phyloP scores from a whole-genome alignment of 2,888 invertebrate species.

The Harpagoxenus sublaevis region DNA sequence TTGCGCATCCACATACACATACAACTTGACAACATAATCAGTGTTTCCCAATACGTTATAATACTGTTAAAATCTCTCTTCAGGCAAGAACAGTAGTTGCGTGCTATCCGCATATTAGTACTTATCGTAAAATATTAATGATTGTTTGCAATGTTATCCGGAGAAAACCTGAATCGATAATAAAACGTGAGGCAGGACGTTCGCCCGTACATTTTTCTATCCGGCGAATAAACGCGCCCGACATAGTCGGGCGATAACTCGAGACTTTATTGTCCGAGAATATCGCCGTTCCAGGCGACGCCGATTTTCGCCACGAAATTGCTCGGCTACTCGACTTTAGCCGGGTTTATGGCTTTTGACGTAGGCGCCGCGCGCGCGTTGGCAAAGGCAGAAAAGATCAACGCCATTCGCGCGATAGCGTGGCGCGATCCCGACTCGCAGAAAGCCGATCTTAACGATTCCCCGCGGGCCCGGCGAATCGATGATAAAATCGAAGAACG shows the following conservation, averaged over 20 bases:
- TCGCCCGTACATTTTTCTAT: slow-evolving; percentile 10
- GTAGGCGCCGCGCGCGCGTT: slow-evolving; percentile 22
- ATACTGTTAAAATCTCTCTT: background rate
- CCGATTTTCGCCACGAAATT: slow-evolving; percentile 40
- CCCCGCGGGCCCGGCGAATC: slow-evolving; percentile 49
- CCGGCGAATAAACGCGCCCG: slow-evolving; percentile 5
- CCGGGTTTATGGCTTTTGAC: slow-evolving; percentile 29
- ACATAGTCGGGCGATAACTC: slow-evolving; percentile 17
- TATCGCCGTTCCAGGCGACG: slow-evolving; percentile 28
- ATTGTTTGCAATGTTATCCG: background rate
- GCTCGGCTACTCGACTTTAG: slow-evolving; percentile 48
- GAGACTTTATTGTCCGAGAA: slow-evolving; percentile 36
- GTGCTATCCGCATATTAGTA: background rate
- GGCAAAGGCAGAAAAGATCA: background rate
- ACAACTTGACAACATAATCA: background rate
- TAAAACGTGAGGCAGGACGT: slow-evolving; percentile 4
- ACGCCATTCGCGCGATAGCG: slow-evolving; percentile 13
- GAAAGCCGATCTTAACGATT: slow-evolving; percentile 39
- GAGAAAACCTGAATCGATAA: slow-evolving; percentile 15
- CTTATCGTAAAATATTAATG: background rate
- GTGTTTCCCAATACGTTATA: background rate
- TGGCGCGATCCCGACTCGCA: background rate
- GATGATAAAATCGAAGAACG: slow-evolving; percentile 68
- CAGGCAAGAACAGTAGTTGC: background rate
- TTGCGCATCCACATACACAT: background rate